Base-by-base conservation (phyloP, 2,797 vertebrate genomes). In the Rhinogobio ventralis region DNA sequence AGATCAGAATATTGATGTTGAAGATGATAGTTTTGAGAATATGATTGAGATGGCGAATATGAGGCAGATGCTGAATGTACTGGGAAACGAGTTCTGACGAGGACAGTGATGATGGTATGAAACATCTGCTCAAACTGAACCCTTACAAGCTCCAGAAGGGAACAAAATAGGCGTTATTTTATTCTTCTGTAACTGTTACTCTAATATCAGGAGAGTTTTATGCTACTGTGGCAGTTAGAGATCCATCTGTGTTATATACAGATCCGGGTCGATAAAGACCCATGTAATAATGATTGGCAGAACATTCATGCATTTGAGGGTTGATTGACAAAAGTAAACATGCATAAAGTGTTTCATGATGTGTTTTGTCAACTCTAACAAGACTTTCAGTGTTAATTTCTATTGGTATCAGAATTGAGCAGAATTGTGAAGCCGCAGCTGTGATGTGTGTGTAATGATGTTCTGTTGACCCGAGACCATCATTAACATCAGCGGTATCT, bases 401-500 rank as follows among this genome's bases (percentile, higher is more conserved):
- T 0, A 14, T 23, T 23, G 3, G 64, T 7, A 4, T 8, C 6
- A 49, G 25, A 49, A 46, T 49, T 11, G 9, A 53, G 25, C 19
- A 36, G 25, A 71, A 73, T 60, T 68, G n/a, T 78, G 39, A 51
- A 76, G 66, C 36, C 42, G 68, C 57, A 49, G 62, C 42, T 73
- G 39, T 51, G 49, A 42, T 42, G 51, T 53, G 7, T 66, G 69
- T 30, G 67, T 82, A 74, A 79, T 80, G 64, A 64, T 73, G 81
- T 83, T 83, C 57, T 83, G 45, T 42, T 53, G 30, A 51, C 81
- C 81, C 20, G 71, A 28, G 69, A 72, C 72, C 51, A 5, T 83
- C 45, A 75, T 75, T 75, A 66, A 51, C 71, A 83, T 53, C 17
- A 33, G 68, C 10, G 25, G 28, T 19, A 53, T 51, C 64, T 76